These are phyloP conservation scores for Colinus virginianus DNA, from an alignment of 2,113 vertebrate species.

Conservation along the genomic window DNA sequence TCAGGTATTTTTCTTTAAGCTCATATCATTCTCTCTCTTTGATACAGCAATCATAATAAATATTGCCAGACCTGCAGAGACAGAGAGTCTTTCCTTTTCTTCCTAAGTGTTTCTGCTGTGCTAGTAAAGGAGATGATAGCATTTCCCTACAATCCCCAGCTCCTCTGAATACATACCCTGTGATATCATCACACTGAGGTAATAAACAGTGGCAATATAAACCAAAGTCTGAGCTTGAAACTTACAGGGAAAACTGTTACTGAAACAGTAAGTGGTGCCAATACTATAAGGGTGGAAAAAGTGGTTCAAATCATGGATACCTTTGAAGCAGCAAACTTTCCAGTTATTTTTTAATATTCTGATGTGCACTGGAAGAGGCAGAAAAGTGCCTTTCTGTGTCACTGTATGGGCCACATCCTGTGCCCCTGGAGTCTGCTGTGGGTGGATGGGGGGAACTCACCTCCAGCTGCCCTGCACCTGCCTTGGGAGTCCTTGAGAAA, in stretches of 20 bases:
- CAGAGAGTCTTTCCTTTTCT: not conserved
- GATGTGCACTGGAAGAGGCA: not conserved
- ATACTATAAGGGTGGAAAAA: not conserved
- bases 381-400: not conserved
- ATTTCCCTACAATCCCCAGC: not conserved
- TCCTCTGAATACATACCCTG: not conserved
- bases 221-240: not conserved
- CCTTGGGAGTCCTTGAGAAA: not conserved
- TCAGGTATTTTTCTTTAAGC: not conserved
- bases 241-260: not conserved
- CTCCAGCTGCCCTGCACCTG: not conserved
- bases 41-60: not conserved
- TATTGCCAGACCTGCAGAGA: not conserved
- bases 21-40: not conserved
- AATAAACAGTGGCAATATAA: not conserved
- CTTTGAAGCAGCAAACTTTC: not conserved
- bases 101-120: not conserved
- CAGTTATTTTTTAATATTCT: not conserved
- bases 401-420: rapidly evolving
- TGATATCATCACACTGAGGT: not conserved
- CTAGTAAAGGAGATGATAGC: not conserved
- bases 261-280: not conserved
- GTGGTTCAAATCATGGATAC: not conserved
- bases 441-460: not conserved
- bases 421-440: not conserved